Evolutionary conservation across 2,113 vertebrate species (phyloP).

Genomic region (Petrocephalus zakoni): DNA sequence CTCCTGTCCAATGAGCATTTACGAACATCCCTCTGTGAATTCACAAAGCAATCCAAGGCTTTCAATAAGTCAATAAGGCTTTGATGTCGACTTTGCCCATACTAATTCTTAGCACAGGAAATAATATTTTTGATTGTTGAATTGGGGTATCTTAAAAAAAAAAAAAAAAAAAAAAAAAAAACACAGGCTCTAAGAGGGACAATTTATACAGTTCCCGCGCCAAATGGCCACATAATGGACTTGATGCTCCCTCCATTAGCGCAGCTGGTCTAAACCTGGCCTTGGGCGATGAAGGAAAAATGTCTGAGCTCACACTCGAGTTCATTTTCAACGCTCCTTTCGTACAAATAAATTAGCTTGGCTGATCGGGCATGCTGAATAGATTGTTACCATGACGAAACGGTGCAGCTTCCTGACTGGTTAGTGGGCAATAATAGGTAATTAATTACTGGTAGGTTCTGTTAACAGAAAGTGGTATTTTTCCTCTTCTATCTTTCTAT

Average conservation of each 20-base stretch:
- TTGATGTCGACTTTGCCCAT: not conserved
- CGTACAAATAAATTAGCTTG: not conserved
- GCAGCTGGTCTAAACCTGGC: not conserved
- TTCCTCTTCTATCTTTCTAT: not conserved
- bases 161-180: not conserved
- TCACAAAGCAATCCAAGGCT: not conserved
- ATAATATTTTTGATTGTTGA: not conserved
- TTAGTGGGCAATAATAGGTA: not conserved
- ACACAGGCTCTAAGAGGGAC: not conserved
- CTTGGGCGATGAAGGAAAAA: not conserved
- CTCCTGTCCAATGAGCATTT: not conserved
- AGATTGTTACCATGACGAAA: not conserved
- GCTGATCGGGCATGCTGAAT: not conserved
- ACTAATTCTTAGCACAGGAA: not conserved
- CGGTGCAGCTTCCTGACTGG: not conserved
- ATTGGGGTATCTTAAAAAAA: not conserved
- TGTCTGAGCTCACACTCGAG: not conserved
- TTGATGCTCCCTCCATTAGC: not conserved
- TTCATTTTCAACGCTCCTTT: not conserved
- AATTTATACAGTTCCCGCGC: not conserved
- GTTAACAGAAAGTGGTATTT: not conserved
- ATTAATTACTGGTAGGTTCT: not conserved
- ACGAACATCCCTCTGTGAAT: not conserved
- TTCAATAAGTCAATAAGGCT: not conserved
- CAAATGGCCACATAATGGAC: not conserved